These are phyloP conservation scores for Epistrophella euchroma DNA, from an alignment of 2,888 invertebrate genomes.

Conservation along the genomic window DNA sequence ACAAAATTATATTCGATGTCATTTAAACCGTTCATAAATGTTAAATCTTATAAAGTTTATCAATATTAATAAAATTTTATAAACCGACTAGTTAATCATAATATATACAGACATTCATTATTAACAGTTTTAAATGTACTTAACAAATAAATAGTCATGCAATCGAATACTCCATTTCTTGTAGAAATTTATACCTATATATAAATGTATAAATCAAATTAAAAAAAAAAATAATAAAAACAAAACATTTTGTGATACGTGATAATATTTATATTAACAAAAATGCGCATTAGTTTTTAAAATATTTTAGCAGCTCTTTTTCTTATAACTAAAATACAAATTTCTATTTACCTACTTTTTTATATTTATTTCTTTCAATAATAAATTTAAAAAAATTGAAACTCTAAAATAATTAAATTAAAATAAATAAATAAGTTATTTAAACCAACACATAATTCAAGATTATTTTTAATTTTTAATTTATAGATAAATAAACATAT, in stretches of 20 bases:
- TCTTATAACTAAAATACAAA: background rate
- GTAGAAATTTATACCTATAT: slow-evolving; percentile 26
- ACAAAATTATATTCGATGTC: slow-evolving; percentile 10
- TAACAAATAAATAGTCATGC: background rate
- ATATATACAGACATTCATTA: background rate
- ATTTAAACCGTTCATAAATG: slow-evolving; percentile 28
- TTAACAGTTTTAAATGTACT: background rate
- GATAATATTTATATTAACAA: slow-evolving; percentile 56
- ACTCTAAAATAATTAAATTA: background rate
- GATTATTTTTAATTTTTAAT: background rate
- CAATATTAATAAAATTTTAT: slow-evolving; percentile 14
- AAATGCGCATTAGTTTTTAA: slow-evolving; percentile 19
- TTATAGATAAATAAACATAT: too few relatives aligned
- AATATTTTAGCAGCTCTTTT: slow-evolving; percentile 17
- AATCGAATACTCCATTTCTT: slow-evolving; percentile 40
- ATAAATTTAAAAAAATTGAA: slow-evolving; percentile 6
- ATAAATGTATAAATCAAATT: slow-evolving; percentile 7
- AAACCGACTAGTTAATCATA: background rate
- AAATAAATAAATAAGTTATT: background rate
- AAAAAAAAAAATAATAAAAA: background rate
- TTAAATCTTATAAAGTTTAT: slow-evolving; percentile 18
- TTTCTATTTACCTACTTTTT: slow-evolving; percentile 3
- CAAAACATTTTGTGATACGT: slow-evolving; percentile 70
- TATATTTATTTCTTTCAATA: slow-evolving; percentile 25
- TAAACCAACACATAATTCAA: background rate